Base-by-base conservation (phyloP, 30 jellyfish, hydroid and myxozoan species). In the Turritopsis rubra region DNA sequence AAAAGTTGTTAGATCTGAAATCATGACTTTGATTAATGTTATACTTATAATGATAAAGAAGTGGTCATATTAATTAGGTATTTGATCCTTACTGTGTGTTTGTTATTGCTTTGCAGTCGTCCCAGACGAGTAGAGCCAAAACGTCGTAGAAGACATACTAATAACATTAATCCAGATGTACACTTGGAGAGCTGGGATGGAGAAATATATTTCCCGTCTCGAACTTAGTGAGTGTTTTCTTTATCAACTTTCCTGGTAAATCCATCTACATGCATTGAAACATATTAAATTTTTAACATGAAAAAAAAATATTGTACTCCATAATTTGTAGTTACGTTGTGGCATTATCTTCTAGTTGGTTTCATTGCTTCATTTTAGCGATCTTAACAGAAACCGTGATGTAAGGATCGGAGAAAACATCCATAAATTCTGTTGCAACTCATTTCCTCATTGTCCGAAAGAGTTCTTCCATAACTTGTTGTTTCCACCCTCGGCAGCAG, bases 131-230 rank as follows among this genome's bases (percentile, higher is more conserved):
- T 89, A 7, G 86, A 83, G 16, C 98, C 98, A 66, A 92, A 88
- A 73, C 65, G 95, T 26, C 85, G 95, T 29, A 75, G 89, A 29
- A 80, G 91, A 7, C 90, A 65, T 84, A 84, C 21, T 17, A 81
- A 89, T 20, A 80, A 89, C 5, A 76, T 91, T 0, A 84, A 82
- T 79, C 87, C 89, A n/a, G 79, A 27, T 53, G 79, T 88, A 71
- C 98, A 92, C 78, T 80, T 89, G 83, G 98, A 92, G 82, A 65
- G 79, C 84, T 92, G 98, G 98, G 98, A 92, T 84, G 98, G 98
- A 19, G 96, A 88, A 28, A 88, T 92, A 25, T 73, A 77, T 25
- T 92, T 72, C 81, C 98, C 98, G 0, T n/a, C 21, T 22, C 78
- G 96, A 0, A 29, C 54, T 21, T 79, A 88, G 96, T 88, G 52